phyloP scores from a whole-genome alignment of 2,797 vertebrate species.

The Molothrus aeneus region DNA sequence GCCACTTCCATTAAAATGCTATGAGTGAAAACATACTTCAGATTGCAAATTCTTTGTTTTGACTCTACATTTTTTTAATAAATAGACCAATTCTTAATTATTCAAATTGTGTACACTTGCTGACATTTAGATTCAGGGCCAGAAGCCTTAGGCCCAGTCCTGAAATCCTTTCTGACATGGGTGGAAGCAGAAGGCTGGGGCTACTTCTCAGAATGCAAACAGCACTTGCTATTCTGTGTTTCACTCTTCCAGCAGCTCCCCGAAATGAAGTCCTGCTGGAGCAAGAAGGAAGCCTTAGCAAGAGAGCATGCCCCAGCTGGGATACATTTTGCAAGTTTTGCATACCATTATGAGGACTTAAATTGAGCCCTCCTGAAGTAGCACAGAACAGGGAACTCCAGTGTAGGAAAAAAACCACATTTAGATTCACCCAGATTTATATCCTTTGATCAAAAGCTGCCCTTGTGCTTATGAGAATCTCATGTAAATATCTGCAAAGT shows the following conservation, averaged over 20 bases:
- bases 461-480: conserved; percentile 61
- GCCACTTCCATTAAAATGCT: not conserved
- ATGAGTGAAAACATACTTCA: not conserved
- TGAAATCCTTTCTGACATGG: not conserved
- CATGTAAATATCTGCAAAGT: conserved; percentile 61
- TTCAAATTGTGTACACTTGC: not conserved
- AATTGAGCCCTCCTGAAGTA: conserved; percentile 14
- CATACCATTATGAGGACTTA: conserved; percentile 24
- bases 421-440: conserved; percentile 64
- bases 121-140: not conserved
- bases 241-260: not conserved
- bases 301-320: not conserved
- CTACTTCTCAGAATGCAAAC: not conserved
- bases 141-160: not conserved
- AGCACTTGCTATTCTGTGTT: not conserved
- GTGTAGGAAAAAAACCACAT: not conserved
- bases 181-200: not conserved
- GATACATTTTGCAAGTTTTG: conserved; percentile 18
- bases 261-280: not conserved
- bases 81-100: not conserved
- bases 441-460: conserved; percentile 66
- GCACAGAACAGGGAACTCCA: not conserved
- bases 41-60: not conserved
- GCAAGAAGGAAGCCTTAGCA: conserved; percentile 3
- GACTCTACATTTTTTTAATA: not conserved